These are phyloP conservation scores for Pantherophis alleghaniensis DNA, from an alignment of 2,797 vertebrate genomes.

Conservation along the genomic window DNA sequence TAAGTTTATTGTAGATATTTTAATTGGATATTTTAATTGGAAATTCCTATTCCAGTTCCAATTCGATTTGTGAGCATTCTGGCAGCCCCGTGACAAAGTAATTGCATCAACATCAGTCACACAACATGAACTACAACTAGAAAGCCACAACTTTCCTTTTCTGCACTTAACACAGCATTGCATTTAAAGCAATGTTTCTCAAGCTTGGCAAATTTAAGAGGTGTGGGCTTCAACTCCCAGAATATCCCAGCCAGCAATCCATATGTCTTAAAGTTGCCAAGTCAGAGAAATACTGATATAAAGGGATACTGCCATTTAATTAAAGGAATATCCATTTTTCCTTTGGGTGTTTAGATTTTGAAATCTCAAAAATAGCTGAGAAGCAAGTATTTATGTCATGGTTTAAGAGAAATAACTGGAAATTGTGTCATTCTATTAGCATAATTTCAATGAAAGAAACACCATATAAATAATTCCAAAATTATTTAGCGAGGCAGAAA, in stretches of 20 bases:
- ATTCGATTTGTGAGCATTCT: conserved; percentile 39
- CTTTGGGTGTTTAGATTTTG: not conserved
- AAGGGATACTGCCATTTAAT: conserved; percentile 65
- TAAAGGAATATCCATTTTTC: not conserved
- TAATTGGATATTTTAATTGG: not conserved
- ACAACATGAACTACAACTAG: conserved; percentile 39
- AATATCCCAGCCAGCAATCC: not conserved
- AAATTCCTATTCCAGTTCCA: not conserved
- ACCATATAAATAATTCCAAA: not conserved
- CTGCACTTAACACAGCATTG: conserved; percentile 23
- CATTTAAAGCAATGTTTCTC: not conserved
- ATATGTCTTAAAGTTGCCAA: not conserved
- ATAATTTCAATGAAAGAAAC: not conserved
- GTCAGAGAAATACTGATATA: conserved; percentile 38
- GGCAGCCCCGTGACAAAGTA: conserved; percentile 60
- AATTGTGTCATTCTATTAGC: not conserved
- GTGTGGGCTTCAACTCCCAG: not conserved
- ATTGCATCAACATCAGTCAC: conserved; percentile 39
- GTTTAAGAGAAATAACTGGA: not conserved
- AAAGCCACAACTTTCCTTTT: conserved; percentile 45
- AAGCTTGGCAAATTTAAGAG: not conserved
- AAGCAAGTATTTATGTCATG: not conserved
- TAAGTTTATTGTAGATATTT: not conserved
- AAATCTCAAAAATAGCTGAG: not conserved
- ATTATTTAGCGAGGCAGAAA: not conserved